A percentile compares a stretch with the other conserved stretches of the same genome.
Conservation (phyloP, 2,888 invertebrate genomes). For the Eristalinus sepulchralis region DNA sequence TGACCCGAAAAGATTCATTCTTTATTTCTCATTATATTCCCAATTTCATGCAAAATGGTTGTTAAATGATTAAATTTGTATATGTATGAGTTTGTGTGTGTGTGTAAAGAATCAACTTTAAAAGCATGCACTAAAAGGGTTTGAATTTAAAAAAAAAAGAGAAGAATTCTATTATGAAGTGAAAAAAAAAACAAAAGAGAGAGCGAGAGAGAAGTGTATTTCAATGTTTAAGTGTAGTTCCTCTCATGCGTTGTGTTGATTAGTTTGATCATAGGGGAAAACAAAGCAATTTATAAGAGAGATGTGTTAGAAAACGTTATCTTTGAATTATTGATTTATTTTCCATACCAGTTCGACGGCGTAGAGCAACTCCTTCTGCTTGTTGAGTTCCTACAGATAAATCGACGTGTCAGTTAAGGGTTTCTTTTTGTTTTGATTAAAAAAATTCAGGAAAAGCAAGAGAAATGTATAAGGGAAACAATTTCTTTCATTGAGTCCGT, state of each 20-base stretch:
- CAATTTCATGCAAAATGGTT: not conserved
- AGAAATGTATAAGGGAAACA: conserved; percentile 25
- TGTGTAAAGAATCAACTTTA: conserved; percentile 2
- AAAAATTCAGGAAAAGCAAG: conserved; percentile 67
- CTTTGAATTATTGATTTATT: conserved; percentile 9
- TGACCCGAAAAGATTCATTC: not conserved
- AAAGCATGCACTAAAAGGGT: conserved; percentile 35
- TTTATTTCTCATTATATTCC: not conserved
- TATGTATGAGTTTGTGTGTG: not conserved
- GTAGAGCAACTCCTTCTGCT: conserved; percentile 91
- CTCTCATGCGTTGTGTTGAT: not conserved
- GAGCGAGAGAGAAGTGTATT: conserved; percentile 1
- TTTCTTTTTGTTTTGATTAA: conserved; percentile 17
- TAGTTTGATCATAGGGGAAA: conserved; percentile 2
- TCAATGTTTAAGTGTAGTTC: not conserved
- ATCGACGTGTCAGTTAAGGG: conserved; percentile 85
- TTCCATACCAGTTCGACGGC: conserved; percentile 90
- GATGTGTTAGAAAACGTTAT: not conserved
- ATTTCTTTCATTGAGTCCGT: conserved; percentile 28
- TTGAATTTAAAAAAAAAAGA: not conserved
- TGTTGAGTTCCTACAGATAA: conserved; percentile 94
- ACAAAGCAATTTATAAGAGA: conserved; percentile 2
- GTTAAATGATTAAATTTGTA: not conserved
- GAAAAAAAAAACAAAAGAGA: not conserved
- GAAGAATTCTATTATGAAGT: not conserved